phyloP scores from a whole-genome alignment of 1,140 invertebrate species.

The Drosophila funebris region DNA sequence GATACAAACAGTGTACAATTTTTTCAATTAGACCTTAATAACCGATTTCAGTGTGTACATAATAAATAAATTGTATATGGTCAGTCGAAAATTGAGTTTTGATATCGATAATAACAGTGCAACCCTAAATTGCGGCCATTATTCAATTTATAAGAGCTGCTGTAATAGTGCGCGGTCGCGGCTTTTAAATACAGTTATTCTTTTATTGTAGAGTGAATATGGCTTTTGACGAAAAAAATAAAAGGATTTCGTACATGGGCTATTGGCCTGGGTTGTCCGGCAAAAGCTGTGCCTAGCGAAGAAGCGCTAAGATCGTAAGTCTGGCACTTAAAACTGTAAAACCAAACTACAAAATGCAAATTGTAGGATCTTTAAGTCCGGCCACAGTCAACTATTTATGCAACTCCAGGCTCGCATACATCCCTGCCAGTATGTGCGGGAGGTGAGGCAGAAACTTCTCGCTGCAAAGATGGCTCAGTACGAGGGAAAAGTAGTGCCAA shows the following conservation, averaged over 20 bases:
- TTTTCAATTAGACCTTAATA: no score
- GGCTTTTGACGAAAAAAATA: conserved; percentile 58
- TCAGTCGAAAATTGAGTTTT: not conserved
- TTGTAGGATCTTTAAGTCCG: conserved; percentile 72
- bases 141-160: not conserved
- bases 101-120: not conserved
- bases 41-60: conserved; percentile 35
- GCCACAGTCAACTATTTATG: conserved; percentile 58
- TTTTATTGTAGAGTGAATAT: conserved; percentile 25
- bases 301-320: conserved; percentile 71
- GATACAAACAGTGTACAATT: conserved; percentile 1
- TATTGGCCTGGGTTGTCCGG: conserved; percentile 65
- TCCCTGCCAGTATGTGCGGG: conserved; percentile 57
- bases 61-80: conserved; percentile 25
- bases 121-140: not conserved
- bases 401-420: conserved; percentile 61
- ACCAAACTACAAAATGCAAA: not conserved
- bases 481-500: conserved; percentile 59
- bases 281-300: conserved; percentile 55
- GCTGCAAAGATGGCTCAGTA: conserved; percentile 54
- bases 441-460: conserved; percentile 65
- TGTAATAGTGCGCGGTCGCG: no score
- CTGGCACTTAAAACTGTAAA: not conserved
- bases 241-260: conserved; percentile 62
- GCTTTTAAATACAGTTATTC: conserved; percentile 17